Percentiles rank a stretch among this genome's conserved stretches.
phyloP scores from a whole-genome alignment of 2,888 invertebrate genomes.

The Lysandra bellargus region DNA sequence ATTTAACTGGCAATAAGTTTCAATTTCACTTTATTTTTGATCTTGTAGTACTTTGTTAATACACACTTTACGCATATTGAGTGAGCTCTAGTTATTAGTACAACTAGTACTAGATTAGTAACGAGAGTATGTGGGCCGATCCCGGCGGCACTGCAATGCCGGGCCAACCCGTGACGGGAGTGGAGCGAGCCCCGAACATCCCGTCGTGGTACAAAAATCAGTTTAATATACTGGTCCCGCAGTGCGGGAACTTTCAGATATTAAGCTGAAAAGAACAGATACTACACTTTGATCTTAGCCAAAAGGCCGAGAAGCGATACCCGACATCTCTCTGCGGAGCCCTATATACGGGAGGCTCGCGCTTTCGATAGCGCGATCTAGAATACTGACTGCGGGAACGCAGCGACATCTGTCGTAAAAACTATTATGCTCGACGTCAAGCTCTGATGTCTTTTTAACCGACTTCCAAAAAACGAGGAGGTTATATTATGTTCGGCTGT shows the following conservation, averaged over 20 bases:
- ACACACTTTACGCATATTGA: too few relatives aligned
- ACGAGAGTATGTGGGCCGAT: slow-evolving; percentile 16
- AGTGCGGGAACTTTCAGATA: slow-evolving; percentile 29
- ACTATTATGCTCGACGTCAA: too few relatives aligned
- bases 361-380: slow-evolving; percentile 1
- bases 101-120: too few relatives aligned
- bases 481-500: too few relatives aligned
- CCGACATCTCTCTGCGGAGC: background rate
- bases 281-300: slow-evolving; percentile 29
- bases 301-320: slow-evolving; percentile 27
- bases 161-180: slow-evolving; percentile 31
- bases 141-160: slow-evolving; percentile 31
- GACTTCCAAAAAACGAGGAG: too few relatives aligned
- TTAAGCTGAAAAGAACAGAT: slow-evolving; percentile 30
- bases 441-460: too few relatives aligned
- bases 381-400: background rate
- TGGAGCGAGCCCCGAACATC: slow-evolving; percentile 30
- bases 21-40: too few relatives aligned
- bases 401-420: slow-evolving; percentile 4
- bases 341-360: background rate
- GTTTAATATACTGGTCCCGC: slow-evolving; percentile 15
- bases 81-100: too few relatives aligned
- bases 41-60: too few relatives aligned
- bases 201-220: slow-evolving; percentile 26
- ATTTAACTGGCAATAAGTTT: too few relatives aligned